Evolutionary conservation across 2,797 vertebrate species (phyloP), one percentile per base, ranked within the genome.

Genomic region (Dipus sagitta): DNA sequence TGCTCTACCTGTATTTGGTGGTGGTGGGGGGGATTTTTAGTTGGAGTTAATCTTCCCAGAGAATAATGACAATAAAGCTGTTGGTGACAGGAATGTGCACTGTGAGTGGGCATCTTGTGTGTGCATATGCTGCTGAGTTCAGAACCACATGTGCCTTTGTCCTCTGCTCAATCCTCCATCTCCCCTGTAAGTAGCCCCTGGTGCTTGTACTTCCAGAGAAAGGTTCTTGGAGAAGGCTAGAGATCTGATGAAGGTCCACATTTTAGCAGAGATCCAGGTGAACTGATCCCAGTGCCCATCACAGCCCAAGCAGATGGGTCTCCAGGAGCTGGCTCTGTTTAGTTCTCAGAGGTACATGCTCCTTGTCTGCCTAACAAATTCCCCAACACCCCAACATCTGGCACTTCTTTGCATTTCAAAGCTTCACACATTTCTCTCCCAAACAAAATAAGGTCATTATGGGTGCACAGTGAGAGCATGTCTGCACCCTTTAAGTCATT

Each of bases 91-190:
- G 54, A 30, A 24, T 18, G 1, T 26, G 60, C 14, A 9, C 26
- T n/a, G n/a, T 17, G 18, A 12, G 21, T 7, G 0, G 14, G 30
- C 0, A 13, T 34, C n/a, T 23, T 6, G 0, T 2, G 4, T 0
- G 14, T 6, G 0, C 0, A 15, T 6, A 1, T 3, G 23, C 2
- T 24, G 30, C 20, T 21, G 42, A 26, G 23, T 9, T 42, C 38
- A 23, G 60, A 52, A 38, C 42, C 20, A 5, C 0, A 13, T 58
- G 65, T 0, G 1, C 54, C 60, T 32, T 4, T 32, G 6, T 20
- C 18, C 42, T n/a, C 10, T 0, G 8, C 58, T 77, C 42, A 6
- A 4, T 32, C 58, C 24, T 47, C 30, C 0, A 3, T 24, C 54
- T 4, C 5, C 6, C 1, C 52, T 34, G 38, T 24, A 47, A 6